These are phyloP conservation scores for Onychomys torridus DNA, from an alignment of 2,797 vertebrate species.

Conservation along the genomic window DNA sequence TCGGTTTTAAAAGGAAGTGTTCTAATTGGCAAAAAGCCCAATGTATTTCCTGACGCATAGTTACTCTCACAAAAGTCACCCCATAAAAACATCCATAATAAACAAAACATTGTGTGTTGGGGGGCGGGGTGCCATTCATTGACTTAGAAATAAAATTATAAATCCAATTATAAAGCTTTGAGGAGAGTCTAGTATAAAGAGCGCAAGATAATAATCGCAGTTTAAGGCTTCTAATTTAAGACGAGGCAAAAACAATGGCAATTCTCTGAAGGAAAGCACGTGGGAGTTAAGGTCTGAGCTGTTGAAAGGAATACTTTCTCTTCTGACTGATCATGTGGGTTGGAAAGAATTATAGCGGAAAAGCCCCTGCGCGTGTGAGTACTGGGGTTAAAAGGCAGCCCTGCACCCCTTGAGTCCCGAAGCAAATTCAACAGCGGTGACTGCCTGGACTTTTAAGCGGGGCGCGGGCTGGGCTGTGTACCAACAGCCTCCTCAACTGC, in stretches of 20 bases:
- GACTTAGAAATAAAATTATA: conserved; percentile 79
- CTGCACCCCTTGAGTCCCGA: background rate
- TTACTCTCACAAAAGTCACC: conserved; percentile 77
- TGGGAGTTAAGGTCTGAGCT: conserved; percentile 34
- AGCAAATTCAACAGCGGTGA: conserved; percentile 33
- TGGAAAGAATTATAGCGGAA: background rate
- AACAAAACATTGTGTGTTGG: conserved; percentile 37
- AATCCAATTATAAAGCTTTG: conserved; percentile 80
- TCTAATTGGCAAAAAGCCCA: conserved; percentile 60
- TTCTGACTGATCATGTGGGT: conserved; percentile 31
- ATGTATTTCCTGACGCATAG: conserved; percentile 79
- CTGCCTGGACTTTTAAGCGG: conserved; percentile 62
- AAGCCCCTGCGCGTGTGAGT: background rate
- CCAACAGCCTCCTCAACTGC: conserved; percentile 85
- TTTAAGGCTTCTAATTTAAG: conserved; percentile 75
- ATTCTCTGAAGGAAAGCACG: conserved; percentile 52
- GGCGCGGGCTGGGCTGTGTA: conserved; percentile 79
- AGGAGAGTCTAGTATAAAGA: conserved; percentile 65
- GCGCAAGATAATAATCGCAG: conserved; percentile 76
- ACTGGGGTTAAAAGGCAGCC: background rate
- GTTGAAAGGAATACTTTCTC: conserved; percentile 50
- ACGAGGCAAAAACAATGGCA: conserved; percentile 54
- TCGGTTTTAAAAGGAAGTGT: conserved; percentile 65
- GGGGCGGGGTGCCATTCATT: conserved; percentile 79
- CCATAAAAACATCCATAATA: conserved; percentile 78